Conservation (phyloP, 2,113 vertebrate species). For the Centrocercus urophasianus region DNA sequence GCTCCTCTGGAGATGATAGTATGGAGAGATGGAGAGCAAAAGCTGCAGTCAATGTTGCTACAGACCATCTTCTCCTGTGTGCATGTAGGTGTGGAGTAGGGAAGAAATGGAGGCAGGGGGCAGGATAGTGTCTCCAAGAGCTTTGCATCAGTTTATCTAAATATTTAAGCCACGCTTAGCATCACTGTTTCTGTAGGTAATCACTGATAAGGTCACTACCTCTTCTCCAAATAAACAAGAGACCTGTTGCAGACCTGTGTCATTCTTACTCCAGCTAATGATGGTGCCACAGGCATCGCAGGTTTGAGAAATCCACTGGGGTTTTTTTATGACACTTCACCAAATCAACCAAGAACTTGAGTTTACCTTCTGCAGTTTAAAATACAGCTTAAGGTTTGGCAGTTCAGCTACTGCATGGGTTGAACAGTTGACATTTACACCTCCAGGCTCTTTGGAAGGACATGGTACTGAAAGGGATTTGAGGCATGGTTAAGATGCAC, state of each 20-base stretch:
- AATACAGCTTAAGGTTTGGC: not conserved
- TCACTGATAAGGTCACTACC: not conserved
- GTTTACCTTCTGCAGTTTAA: not conserved
- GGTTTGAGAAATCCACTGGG: not conserved
- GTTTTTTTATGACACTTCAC: not conserved
- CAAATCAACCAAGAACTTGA: not conserved
- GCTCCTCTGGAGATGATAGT: not conserved
- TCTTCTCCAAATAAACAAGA: not conserved
- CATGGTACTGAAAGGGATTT: not conserved
- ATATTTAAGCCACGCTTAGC: not conserved
- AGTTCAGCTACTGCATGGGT: not conserved
- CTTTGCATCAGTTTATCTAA: not conserved
- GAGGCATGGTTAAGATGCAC: not conserved
- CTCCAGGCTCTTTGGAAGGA: not conserved
- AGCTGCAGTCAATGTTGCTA: not conserved
- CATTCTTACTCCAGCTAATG: not conserved
- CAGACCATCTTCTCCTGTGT: not conserved
- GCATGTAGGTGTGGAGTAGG: not conserved
- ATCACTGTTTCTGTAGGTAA: not conserved
- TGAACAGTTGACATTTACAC: not conserved
- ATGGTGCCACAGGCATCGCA: not conserved
- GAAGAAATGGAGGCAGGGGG: not conserved
- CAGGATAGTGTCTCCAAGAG: not conserved
- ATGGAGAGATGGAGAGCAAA: rapidly evolving
- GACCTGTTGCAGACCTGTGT: not conserved